These are phyloP conservation scores for Piaya cayana DNA, from an alignment of 2,113 vertebrate genomes.

Conservation along the genomic window DNA sequence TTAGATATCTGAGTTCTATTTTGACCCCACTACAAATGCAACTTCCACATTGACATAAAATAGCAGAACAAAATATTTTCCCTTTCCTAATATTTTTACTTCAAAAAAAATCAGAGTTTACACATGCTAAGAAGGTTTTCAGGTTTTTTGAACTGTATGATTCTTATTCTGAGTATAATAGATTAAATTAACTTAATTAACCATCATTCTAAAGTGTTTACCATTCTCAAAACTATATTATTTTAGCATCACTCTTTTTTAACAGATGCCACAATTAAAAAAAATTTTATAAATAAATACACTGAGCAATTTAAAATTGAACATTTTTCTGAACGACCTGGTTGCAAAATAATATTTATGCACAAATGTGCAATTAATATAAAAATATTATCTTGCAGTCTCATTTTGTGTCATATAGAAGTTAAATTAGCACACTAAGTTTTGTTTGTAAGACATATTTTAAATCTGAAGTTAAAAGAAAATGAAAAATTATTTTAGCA, in stretches of 20 bases:
- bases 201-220: background rate
- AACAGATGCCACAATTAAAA: constrained; percentile 51
- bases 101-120: background rate
- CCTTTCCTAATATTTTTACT: background rate
- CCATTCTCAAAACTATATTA: constrained; percentile 34
- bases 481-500: background rate
- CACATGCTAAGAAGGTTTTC: background rate
- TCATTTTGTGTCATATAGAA: constrained; percentile 33
- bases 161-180: background rate
- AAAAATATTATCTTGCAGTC: constrained; percentile 20
- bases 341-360: constrained; percentile 52
- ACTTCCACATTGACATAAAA: background rate
- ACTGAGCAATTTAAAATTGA: constrained; percentile 44
- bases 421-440: constrained; percentile 16
- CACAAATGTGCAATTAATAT: constrained; percentile 36
- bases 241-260: constrained; percentile 64
- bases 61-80: background rate
- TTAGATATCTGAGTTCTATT: background rate
- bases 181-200: background rate
- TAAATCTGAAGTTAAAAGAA: constrained; percentile 23
- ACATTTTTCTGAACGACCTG: constrained; percentile 42
- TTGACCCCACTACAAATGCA: background rate
- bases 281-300: constrained; percentile 57
- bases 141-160: background rate
- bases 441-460: constrained; percentile 27